Conservation (phyloP, 2,797 vertebrate genomes). For the Sebastes itinus region DNA sequence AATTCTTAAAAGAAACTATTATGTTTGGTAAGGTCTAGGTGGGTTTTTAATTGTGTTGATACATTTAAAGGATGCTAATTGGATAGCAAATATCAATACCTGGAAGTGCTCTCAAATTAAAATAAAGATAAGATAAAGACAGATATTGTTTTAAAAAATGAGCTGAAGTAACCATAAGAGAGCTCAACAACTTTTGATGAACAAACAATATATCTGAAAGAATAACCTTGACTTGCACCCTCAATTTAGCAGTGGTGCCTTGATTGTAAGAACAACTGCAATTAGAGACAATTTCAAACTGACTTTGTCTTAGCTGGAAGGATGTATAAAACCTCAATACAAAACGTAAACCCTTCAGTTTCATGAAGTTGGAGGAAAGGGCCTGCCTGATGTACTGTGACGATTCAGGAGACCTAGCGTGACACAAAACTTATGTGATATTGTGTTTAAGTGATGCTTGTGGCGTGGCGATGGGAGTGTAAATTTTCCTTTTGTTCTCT, state of each 20-base stretch:
- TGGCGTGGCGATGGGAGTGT: conserved; percentile 1
- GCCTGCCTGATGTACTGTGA: background rate
- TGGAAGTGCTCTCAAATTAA: background rate
- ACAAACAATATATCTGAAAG: background rate
- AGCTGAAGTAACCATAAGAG: background rate
- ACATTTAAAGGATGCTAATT: background rate
- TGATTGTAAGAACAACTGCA: background rate
- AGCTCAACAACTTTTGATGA: background rate
- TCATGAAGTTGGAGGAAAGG: background rate
- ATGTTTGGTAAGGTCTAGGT: background rate
- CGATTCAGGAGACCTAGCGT: background rate
- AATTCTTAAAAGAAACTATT: background rate
- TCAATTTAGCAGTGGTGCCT: background rate
- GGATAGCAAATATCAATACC: no score
- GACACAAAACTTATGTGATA: background rate
- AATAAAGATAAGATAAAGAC: background rate
- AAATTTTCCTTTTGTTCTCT: conserved; percentile 38
- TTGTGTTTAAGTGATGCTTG: background rate
- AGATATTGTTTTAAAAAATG: accelerated
- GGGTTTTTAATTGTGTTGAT: background rate
- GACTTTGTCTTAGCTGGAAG: background rate
- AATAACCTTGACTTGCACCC: background rate
- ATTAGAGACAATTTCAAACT: no score
- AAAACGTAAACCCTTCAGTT: background rate
- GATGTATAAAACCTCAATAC: background rate